Percentiles rank a stretch among this genome's conserved stretches.
Conservation (phyloP, 1,140 invertebrate species). For the Hypothenemus hampei region DNA sequence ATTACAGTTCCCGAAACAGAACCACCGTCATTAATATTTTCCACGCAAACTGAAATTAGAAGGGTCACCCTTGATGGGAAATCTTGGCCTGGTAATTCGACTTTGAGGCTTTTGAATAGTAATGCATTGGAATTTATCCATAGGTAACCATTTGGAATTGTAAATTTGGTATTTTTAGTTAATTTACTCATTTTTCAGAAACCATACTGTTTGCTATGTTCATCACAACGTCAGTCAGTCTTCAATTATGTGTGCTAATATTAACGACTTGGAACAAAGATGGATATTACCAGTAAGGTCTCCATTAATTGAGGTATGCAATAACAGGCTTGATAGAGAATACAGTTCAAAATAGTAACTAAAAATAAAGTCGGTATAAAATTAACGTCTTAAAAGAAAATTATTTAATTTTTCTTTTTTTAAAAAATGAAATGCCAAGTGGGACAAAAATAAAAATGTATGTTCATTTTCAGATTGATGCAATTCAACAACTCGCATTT, state of each 20-base stretch:
- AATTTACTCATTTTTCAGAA: conserved; percentile 32
- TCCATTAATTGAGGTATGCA: conserved; percentile 52
- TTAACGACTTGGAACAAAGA: conserved; percentile 54
- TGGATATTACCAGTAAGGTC: conserved; percentile 54
- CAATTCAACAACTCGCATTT: conserved; percentile 65
- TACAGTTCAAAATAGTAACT: no score
- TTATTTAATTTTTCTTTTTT: no score
- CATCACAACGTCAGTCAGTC: conserved; percentile 54
- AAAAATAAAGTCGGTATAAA: no score
- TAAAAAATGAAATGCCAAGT: no score
- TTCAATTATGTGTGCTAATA: conserved; percentile 54
- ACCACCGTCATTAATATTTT: conserved; percentile 51
- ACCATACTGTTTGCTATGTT: conserved; percentile 64
- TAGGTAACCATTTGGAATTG: conserved; percentile 28
- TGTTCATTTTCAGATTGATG: conserved; percentile 43
- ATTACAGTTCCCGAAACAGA: conserved; percentile 50
- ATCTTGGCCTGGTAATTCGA: conserved; percentile 45
- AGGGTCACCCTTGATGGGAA: conserved; percentile 53
- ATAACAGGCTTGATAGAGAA: no score
- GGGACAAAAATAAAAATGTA: no score
- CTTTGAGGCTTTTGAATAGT: conserved; percentile 45
- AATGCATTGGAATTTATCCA: conserved; percentile 52
- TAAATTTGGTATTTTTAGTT: background rate
- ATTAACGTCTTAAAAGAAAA: no score
- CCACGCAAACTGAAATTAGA: conserved; percentile 51